Conservation (phyloP, 2,113 vertebrate genomes). For the Mionectes macconnelli region DNA sequence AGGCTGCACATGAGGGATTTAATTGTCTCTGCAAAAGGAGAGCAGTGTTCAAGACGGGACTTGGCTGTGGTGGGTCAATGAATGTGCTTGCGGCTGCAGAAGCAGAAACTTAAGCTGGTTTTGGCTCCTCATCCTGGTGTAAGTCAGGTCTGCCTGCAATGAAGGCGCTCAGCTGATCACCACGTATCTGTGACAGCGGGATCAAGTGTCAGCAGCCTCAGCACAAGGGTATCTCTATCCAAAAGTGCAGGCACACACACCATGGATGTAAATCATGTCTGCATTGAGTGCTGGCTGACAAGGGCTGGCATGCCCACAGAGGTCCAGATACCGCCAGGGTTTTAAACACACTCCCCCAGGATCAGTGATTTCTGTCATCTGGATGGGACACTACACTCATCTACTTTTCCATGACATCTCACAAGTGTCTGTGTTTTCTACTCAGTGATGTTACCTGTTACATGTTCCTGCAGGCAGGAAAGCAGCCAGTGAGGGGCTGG, state of each 20-base stretch:
- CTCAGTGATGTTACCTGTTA: rapidly evolving
- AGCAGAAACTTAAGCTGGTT: neutral
- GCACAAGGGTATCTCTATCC: neutral
- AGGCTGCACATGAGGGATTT: neutral
- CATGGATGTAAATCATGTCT: rapidly evolving
- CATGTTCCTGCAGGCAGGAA: rapidly evolving
- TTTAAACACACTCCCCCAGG: rapidly evolving
- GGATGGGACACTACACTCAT: rapidly evolving
- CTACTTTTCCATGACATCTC: neutral
- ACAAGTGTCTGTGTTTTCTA: neutral
- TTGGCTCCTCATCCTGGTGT: neutral
- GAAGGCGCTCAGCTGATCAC: neutral
- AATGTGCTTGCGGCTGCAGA: neutral
- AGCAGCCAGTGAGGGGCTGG: neutral
- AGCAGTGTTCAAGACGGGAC: neutral
- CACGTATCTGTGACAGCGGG: rapidly evolving
- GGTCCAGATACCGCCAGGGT: rapidly evolving
- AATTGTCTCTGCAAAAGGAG: neutral
- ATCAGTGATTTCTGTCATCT: neutral
- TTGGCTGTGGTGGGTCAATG: neutral
- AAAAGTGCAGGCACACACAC: neutral
- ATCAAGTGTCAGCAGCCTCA: neutral
- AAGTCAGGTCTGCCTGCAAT: neutral
- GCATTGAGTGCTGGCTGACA: rapidly evolving
- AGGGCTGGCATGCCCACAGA: neutral